Evolutionary conservation across 2,888 invertebrate genomes (phyloP).

Genomic region (Gastrophysa polygoni): DNA sequence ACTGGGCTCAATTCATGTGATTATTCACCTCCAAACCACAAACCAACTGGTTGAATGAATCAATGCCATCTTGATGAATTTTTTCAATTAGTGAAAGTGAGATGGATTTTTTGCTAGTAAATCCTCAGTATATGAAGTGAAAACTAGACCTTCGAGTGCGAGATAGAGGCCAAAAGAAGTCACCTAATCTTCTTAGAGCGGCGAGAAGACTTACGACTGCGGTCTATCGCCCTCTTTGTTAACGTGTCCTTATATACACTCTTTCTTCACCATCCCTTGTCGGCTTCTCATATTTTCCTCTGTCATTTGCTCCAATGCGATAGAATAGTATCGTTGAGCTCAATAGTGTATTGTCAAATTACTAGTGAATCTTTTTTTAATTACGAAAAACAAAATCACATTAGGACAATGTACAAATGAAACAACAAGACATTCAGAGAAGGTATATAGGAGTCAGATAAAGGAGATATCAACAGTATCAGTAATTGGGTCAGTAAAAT

Average conservation of each 20-base stretch:
- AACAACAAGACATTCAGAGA: no score
- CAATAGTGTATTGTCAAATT: no score
- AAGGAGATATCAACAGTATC: no score
- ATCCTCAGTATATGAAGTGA: conserved; percentile 25
- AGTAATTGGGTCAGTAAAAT: no score
- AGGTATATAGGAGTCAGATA: no score
- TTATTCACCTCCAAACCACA: no score
- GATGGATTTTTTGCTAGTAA: neutral
- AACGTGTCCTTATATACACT: conserved; percentile 26
- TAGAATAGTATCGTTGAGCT: neutral
- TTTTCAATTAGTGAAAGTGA: conserved; percentile 20
- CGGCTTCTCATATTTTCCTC: conserved; percentile 21
- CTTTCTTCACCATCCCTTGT: neutral
- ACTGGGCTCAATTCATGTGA: no score
- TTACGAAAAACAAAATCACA: no score
- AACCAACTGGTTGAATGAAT: neutral
- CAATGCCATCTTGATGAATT: neutral
- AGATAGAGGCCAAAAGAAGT: conserved; percentile 43
- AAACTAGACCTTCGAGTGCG: conserved; percentile 40
- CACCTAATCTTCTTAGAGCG: conserved; percentile 42
- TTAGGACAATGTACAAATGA: no score
- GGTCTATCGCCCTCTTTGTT: conserved; percentile 36
- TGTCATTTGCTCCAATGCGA: conserved; percentile 18
- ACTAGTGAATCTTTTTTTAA: no score
- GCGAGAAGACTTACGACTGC: conserved; percentile 40